A percentile compares a stretch with the other conserved stretches of the same genome.
These are phyloP conservation scores for Butorides virescens DNA, from an alignment of 2,113 vertebrate genomes.

Conservation along the genomic window DNA sequence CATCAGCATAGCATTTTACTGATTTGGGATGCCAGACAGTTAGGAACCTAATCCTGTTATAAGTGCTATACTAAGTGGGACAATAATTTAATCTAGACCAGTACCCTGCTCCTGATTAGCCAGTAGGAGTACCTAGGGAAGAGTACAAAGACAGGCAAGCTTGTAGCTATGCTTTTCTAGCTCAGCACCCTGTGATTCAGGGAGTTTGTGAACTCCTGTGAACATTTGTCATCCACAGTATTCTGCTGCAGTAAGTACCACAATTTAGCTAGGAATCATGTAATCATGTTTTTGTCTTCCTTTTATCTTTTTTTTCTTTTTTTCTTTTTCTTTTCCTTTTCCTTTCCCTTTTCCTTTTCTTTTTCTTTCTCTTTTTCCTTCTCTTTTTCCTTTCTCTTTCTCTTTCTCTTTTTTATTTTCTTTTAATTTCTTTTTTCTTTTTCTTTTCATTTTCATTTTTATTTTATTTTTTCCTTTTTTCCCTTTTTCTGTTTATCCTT, in stretches of 20 bases:
- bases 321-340: background rate
- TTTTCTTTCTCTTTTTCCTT: rapidly evolving
- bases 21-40: background rate
- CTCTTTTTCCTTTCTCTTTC: rapidly evolving
- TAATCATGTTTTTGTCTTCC: rapidly evolving
- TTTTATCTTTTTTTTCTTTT: background rate
- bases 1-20: background rate
- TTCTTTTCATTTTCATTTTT: too few relatives aligned
- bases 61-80: background rate
- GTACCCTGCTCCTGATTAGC: background rate
- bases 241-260: background rate
- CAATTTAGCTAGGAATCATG: background rate
- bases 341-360: background rate
- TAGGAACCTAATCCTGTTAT: background rate
- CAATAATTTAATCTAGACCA: background rate
- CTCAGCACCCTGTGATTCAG: background rate
- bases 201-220: background rate
- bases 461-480: too few relatives aligned
- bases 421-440: too few relatives aligned
- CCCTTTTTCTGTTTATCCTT: rapidly evolving
- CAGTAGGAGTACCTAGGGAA: background rate
- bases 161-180: background rate
- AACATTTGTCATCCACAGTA: background rate
- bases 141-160: background rate
- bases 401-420: rapidly evolving